These are phyloP conservation scores for Drosophila asahinai DNA, from an alignment of 1,140 invertebrate genomes.

Conservation along the genomic window DNA sequence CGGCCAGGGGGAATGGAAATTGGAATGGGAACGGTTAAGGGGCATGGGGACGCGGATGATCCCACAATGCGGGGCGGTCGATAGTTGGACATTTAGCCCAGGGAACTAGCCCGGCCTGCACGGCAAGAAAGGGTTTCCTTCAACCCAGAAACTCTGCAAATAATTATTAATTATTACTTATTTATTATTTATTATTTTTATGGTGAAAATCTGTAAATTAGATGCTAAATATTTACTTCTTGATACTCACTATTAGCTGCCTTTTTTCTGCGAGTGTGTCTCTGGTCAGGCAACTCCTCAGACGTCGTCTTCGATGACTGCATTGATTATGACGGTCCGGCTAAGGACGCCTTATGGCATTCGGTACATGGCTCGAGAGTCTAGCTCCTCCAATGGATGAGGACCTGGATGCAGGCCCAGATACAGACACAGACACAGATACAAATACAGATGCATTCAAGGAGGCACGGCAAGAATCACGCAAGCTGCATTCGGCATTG, in stretches of 20 bases:
- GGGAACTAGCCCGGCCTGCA: slow-evolving; percentile 22
- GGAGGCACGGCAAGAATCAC: slow-evolving; percentile 38
- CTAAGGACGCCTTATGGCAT: slow-evolving; percentile 14
- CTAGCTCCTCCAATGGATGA: neutral
- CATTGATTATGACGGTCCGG: slow-evolving; percentile 70
- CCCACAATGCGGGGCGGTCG: slow-evolving; percentile 49
- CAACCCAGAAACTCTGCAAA: no score
- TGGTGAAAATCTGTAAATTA: no score
- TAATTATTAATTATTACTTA: no score
- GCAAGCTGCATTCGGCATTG: slow-evolving; percentile 51
- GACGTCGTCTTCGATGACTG: slow-evolving; percentile 58
- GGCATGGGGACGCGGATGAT: slow-evolving; percentile 1
- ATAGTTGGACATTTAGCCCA: slow-evolving; percentile 48
- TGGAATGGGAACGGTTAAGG: neutral
- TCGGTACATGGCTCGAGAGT: slow-evolving; percentile 10
- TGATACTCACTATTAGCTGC: no score
- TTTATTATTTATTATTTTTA: neutral
- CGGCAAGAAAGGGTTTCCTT: neutral
- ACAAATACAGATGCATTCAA: slow-evolving; percentile 7
- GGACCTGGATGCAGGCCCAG: slow-evolving; percentile 3
- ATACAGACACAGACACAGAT: slow-evolving; percentile 8
- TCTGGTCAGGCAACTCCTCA: slow-evolving; percentile 5
- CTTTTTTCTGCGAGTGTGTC: neutral
- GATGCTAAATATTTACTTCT: neutral
- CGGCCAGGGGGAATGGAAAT: slow-evolving; percentile 1